Base-by-base conservation (phyloP, 2,113 vertebrate species). In the Probosciger aterrimus region DNA sequence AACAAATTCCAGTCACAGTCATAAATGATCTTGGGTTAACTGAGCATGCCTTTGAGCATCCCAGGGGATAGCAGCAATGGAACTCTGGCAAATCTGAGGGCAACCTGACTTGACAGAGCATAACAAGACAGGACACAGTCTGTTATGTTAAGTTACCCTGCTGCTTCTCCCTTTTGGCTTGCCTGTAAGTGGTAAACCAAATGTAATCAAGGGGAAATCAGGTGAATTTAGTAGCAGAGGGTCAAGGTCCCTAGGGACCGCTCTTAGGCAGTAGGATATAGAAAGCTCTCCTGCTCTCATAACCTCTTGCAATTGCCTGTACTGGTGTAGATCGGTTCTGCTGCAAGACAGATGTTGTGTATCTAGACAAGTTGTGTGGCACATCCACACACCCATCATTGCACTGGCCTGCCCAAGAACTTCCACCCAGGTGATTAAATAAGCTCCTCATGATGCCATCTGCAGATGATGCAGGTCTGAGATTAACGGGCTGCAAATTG, bases 1-100 rank as follows among this genome's bases (percentile, higher is more conserved):
- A 88, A 85, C 63, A 70, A 80, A 81, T 82, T 83, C 60, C 86
- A 71, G 64, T 63, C 82, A 63, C 20, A 83, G 59, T 43, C 87
- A 43, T n/a, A 88, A 93, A 83, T 43, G 88, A 43, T 84, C 23
- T 53, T 27, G 76, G 68, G 68, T 92, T 96, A 81, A 93, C 71
- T 55, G 82, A 33, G 31, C 64, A 35, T 39, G 64, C 68, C 95
- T 63, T 52, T 53, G 73, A 19, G 43, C 55, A 52, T 90, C 90
- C 87, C 92, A 35, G 50, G 92, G 80, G 82, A 94, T 0, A 46
- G 37, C 64, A 92, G 82, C 85, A 86, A 33, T 63, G 86, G 77
- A 94, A 88, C 35, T 59, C 82, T n/a, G 60, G 87, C 82, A 93
- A 88, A 90, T 67, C 71, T 88, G 68, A 90, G 86, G 50, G 64